These are phyloP conservation scores for Xenopus laevis DNA, from an alignment of 2,113 vertebrate genomes.

Conservation along the genomic window DNA sequence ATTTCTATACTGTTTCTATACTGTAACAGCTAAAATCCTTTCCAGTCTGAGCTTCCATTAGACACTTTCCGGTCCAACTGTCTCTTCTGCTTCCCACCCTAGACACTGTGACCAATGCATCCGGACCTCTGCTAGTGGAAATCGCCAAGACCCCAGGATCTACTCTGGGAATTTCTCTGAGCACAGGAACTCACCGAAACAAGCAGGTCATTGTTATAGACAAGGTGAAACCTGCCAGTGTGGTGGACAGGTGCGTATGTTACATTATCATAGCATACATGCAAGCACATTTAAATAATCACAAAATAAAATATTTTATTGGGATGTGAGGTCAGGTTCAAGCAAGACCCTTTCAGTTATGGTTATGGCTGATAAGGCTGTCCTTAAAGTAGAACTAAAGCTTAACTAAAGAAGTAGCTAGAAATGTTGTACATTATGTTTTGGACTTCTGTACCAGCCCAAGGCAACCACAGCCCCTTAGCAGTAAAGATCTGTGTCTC, in stretches of 20 bases:
- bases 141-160: constrained; percentile 80
- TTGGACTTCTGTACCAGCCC: too few species aligned
- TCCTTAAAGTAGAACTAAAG: too few species aligned
- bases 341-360: too few species aligned
- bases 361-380: too few species aligned
- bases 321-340: too few species aligned
- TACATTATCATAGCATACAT: not conserved
- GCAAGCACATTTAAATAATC: not conserved
- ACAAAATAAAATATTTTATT: not conserved
- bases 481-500: too few species aligned
- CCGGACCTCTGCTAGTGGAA: constrained; percentile 88
- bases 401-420: too few species aligned
- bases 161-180: constrained; percentile 81
- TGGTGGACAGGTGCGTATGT: constrained; percentile 83
- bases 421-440: too few species aligned
- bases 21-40: too few species aligned
- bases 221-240: constrained; percentile 89
- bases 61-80: too few species aligned
- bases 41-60: not conserved
- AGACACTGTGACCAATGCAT: constrained; percentile 84
- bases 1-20: too few species aligned
- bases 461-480: too few species aligned
- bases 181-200: constrained; percentile 73
- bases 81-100: constrained; percentile 15
- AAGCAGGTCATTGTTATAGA: constrained; percentile 90